These are phyloP conservation scores for Ophthalmolycus amberensis DNA, from an alignment of 2,113 vertebrate genomes.

Conservation along the genomic window DNA sequence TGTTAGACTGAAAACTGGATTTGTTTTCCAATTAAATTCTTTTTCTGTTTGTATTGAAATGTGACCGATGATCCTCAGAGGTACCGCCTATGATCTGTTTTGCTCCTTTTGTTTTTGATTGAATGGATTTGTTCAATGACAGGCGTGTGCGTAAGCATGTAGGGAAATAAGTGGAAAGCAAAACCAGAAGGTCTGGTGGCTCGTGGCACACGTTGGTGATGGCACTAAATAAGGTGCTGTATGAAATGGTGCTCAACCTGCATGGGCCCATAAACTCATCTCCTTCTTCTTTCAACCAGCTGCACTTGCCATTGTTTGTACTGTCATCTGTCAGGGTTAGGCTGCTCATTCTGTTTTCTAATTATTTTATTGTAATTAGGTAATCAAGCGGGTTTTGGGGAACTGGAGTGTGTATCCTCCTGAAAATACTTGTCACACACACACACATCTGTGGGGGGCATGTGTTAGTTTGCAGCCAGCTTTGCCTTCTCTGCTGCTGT, in stretches of 20 bases:
- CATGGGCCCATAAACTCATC: neutral
- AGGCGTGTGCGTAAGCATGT: neutral
- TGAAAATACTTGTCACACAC: too few species aligned
- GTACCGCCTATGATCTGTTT: neutral
- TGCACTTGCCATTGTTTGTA: neutral
- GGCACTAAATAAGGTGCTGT: neutral
- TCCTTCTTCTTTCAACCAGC: neutral
- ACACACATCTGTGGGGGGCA: neutral
- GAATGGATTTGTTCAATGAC: constrained; percentile 14
- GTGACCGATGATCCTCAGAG: neutral
- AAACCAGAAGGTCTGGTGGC: constrained; percentile 4
- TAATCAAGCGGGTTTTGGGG: too few species aligned
- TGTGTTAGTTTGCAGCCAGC: neutral
- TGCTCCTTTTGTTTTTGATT: constrained; percentile 1
- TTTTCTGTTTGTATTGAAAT: neutral
- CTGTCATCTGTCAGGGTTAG: neutral
- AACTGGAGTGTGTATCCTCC: neutral
- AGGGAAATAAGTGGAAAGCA: neutral
- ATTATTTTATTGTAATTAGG: neutral
- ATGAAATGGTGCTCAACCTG: neutral
- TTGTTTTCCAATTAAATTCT: neutral
- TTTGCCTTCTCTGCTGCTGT: neutral
- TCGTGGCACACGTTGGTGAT: neutral
- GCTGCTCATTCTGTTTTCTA: neutral
- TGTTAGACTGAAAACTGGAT: constrained; percentile 11